Percentiles rank a stretch among this genome's conserved stretches.
Conservation (phyloP, 1,140 invertebrate genomes). For the Pseudomyrmex flavicornis region DNA sequence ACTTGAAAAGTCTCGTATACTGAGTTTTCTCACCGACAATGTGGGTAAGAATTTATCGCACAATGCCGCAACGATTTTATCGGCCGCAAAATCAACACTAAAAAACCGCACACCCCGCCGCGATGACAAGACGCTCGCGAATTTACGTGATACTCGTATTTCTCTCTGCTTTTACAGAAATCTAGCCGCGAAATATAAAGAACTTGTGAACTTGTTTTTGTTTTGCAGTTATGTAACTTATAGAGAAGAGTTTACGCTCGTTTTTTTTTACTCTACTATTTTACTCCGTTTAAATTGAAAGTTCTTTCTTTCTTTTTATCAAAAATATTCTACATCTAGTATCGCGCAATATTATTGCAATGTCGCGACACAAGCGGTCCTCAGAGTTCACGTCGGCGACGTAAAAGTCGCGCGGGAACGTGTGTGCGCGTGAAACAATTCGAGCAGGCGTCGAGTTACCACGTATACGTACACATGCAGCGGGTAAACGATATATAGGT, state of each 20-base stretch:
- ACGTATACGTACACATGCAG: constrained; percentile 40
- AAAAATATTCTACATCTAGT: background rate
- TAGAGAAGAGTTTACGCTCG: too few species aligned
- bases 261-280: too few species aligned
- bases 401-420: background rate
- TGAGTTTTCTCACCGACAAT: background rate
- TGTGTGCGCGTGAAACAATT: constrained; percentile 22
- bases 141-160: constrained; percentile 19
- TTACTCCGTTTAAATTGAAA: too few species aligned
- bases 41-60: constrained; percentile 27
- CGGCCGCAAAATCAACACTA: background rate
- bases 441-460: constrained; percentile 72
- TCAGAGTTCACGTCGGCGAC: constrained; percentile 10
- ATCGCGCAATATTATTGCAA: background rate
- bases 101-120: background rate
- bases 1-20: background rate
- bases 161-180: constrained; percentile 12
- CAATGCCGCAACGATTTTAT: background rate
- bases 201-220: too few species aligned
- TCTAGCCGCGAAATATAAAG: background rate
- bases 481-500: constrained; percentile 71
- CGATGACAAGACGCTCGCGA: background rate
- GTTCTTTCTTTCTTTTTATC: too few species aligned
- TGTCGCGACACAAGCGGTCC: background rate
- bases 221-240: too few species aligned